phyloP scores from a whole-genome alignment of 2,113 vertebrate genomes.

The Caloenas nicobarica region DNA sequence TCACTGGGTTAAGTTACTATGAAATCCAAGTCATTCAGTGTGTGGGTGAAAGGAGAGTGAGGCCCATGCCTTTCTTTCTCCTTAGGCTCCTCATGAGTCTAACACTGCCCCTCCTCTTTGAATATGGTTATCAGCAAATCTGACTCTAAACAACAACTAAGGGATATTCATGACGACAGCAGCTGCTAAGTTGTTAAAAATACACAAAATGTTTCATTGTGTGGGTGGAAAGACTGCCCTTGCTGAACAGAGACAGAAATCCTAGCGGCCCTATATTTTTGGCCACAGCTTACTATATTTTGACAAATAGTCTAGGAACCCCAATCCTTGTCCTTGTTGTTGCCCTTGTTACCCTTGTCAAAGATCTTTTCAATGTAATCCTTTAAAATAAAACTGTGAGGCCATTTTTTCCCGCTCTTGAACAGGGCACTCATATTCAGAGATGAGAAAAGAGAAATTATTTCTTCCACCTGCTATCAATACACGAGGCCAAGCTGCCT shows the following conservation, averaged over 20 bases:
- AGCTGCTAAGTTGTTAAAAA: constrained; percentile 62
- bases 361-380: background rate
- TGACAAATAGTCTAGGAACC: background rate
- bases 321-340: background rate
- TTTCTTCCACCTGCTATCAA: constrained; percentile 35
- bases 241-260: constrained; percentile 38
- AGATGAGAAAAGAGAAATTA: constrained; percentile 1
- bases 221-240: background rate
- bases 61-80: constrained; percentile 1
- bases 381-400: background rate
- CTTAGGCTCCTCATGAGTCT: background rate
- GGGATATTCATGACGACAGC: constrained; percentile 19
- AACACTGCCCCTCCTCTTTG: background rate
- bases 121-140: constrained; percentile 24
- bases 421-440: background rate
- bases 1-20: constrained; percentile 17
- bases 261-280: background rate
- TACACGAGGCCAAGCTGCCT: constrained; percentile 5
- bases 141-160: background rate
- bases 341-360: background rate
- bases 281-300: background rate
- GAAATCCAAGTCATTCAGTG: constrained; percentile 42
- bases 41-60: constrained; percentile 28
- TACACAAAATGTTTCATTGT: constrained; percentile 38
- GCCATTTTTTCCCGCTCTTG: background rate